Evolutionary conservation across 1,140 invertebrate genomes (phyloP), one percentile per base, ranked within the genome.

Genomic region (Polypedilum pembai): DNA sequence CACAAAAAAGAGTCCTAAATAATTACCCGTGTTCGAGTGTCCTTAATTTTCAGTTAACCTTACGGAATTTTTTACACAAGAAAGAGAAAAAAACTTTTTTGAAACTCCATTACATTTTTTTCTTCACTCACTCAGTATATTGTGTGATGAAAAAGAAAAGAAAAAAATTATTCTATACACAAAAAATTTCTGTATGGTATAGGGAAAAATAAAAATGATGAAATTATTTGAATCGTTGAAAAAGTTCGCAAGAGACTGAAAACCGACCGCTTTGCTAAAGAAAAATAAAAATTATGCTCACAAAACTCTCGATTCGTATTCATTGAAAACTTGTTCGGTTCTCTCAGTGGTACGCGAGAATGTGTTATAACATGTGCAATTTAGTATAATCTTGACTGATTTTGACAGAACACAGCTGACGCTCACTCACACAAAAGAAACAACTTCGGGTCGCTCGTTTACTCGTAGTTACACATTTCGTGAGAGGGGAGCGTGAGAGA

Each of bases 201-300:
- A 69, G 65, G 65, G 65, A 69, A 69, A 21, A 69, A 69, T 69
- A 69, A 69, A 69, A 69, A 69, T 69, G 65, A 69, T 69, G 65
- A 69, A 69, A 69, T 69, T 69, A 69, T 69, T 69, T 69, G 65
- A 69, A 69, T 69, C 65, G 65, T 69, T 69, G 65, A 69, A 69
- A 69, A 69, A 69, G 65, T 69, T 69, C 65, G 65, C 65, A 69
- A 18, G 65, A 69, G 65, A 69, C 65, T 69, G 65, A 69, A 69
- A 69, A 56, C 45, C 65, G 65, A 69, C 65, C 65, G 15, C 65
- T 18, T 20, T 69, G 20, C 65, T 69, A 69, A 69, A 69, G 65
- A 69, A 69, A 69, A 69, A 69, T 69, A 69, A 69, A 69, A 69
- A 20, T 69, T 69, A 69, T 69, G 17, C 65, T 69, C 65, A 69